Evolutionary conservation across 2,888 invertebrate species (phyloP).

Genomic region (Cheilosia grossa): DNA sequence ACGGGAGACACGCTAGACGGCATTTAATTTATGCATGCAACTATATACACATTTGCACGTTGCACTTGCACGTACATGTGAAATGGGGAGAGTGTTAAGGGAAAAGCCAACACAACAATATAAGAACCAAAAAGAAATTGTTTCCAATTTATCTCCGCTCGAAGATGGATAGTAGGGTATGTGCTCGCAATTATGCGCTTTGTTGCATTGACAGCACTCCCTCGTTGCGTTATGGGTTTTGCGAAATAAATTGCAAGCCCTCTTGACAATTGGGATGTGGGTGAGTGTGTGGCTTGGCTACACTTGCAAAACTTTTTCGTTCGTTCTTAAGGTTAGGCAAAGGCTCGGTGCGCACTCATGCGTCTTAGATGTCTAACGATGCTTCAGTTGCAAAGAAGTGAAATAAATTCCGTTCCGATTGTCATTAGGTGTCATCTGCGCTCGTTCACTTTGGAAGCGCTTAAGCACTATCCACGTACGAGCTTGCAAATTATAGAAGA

Average conservation of each 20-base stretch:
- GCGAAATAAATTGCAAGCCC: constrained; percentile 35
- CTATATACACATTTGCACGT: background rate
- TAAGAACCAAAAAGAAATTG: constrained; percentile 37
- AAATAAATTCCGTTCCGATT: no score
- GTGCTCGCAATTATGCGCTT: constrained; percentile 54
- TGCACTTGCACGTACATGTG: background rate
- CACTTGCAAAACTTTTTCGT: constrained; percentile 12
- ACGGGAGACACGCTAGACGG: constrained; percentile 52
- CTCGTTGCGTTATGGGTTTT: background rate
- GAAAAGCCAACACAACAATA: background rate
- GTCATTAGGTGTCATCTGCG: no score
- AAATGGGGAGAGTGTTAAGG: background rate
- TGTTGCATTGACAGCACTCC: constrained; percentile 38
- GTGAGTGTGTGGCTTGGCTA: background rate
- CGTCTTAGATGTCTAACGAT: no score
- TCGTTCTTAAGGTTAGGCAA: no score
- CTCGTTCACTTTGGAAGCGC: no score
- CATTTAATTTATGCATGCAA: constrained; percentile 35
- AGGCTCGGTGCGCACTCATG: no score
- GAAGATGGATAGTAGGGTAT: constrained; percentile 8
- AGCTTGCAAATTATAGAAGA: no score
- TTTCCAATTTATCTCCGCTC: constrained; percentile 39
- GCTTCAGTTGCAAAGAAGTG: no score
- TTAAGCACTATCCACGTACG: no score
- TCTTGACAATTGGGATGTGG: constrained; percentile 3